These are phyloP conservation scores for Dasysyrphus albostriatus DNA, from an alignment of 2,888 invertebrate genomes.

Conservation along the genomic window DNA sequence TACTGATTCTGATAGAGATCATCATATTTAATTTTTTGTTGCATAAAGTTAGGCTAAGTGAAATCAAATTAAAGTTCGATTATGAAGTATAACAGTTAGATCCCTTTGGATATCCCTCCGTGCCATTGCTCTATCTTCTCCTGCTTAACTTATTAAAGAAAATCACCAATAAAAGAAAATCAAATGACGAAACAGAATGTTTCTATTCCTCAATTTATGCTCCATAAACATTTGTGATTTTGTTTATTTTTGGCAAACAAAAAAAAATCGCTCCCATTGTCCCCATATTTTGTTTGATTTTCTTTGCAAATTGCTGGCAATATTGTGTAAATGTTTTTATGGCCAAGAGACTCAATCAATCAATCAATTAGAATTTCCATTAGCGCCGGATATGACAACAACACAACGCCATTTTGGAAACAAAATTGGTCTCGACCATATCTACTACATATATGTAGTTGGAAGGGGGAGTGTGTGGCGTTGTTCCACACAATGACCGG, in stretches of 20 bases:
- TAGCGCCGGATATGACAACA: slow-evolving; percentile 79
- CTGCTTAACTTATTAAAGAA: not conserved
- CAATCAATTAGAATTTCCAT: slow-evolving; percentile 79
- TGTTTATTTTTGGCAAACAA: slow-evolving; percentile 10
- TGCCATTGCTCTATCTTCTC: not conserved
- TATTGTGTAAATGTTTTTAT: slow-evolving; percentile 46
- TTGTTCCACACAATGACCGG: slow-evolving; percentile 51
- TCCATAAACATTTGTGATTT: slow-evolving; percentile 1
- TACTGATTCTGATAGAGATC: too few species aligned
- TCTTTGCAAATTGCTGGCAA: slow-evolving; percentile 25
- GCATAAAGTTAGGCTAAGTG: not conserved
- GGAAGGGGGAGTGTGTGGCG: not conserved
- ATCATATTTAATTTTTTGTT: too few species aligned
- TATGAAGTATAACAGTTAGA: not conserved
- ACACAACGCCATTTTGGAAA: slow-evolving; percentile 76
- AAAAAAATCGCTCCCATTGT: slow-evolving; percentile 10
- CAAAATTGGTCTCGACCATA: slow-evolving; percentile 35
- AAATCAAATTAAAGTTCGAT: not conserved
- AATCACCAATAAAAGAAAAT: not conserved
- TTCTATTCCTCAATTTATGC: not conserved
- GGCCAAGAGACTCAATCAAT: slow-evolving; percentile 76
- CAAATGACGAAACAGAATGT: not conserved
- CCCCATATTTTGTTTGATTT: slow-evolving; percentile 13
- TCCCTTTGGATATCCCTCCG: not conserved
- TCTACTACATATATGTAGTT: not conserved